Evolutionary conservation across 2,797 vertebrate species (phyloP), one percentile per base, ranked within the genome.

Genomic region (Chaetodon trifasciatus): DNA sequence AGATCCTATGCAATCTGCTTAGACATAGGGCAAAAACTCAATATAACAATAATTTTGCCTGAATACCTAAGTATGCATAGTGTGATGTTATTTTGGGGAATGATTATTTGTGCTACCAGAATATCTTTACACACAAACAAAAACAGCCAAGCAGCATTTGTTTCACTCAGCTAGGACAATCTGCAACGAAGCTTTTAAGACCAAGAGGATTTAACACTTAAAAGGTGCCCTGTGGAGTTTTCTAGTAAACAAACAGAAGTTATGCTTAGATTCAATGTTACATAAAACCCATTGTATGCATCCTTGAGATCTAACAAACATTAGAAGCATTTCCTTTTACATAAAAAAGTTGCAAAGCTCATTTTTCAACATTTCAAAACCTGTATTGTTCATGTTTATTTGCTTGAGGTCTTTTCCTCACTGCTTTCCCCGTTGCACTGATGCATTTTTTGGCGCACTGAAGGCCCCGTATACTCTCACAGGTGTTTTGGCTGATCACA

Each of bases 1-100:
- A 70, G 28, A 49, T 65, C 69, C 44, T 24, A 44, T 50, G 19
- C 50, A 47, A 8, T 62, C 37, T 16, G 56, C 24, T 64, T 58
- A 28, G 52, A 74, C 7, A 15, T 16, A 58, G 16, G 23, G 49
- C 13, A 0, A 74, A 79, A 49, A 17, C 12, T 12, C 2, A 42
- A 32, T 35, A 19, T 2, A 19, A 79, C 21, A 55, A 73, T 21
- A 63, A 8, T 63, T 75, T 40, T 40, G 8, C 37, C 11, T 40
- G 0, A 62, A 57, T 42, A 28, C 7, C 17, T 57, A 1, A 50
- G 13, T 11, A 35, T 37, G 50, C 50, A 66, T 12, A 24, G 1
- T 61, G 46, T 53, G 17, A 44, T 35, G 64, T 55, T 78, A 37
- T 72, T 76, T 72, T 56, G n/a, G 56, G 56, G 74, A 75, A 37